Percentiles rank a stretch among this genome's conserved stretches.
Evolutionary conservation across 2,888 invertebrate genomes (phyloP).

Genomic region (Lymantria dispar): DNA sequence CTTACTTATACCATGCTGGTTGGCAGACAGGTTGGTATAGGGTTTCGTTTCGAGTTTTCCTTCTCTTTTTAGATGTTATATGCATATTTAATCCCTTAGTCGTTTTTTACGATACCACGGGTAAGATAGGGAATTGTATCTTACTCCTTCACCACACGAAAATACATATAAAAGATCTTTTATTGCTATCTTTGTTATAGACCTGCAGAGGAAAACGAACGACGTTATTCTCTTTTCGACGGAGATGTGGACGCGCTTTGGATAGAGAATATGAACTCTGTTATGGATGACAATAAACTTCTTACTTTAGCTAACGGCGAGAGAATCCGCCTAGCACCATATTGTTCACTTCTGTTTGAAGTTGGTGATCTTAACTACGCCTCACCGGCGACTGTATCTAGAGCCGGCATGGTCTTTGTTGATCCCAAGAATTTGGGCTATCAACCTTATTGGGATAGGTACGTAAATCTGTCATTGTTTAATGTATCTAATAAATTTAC

Average conservation of each 20-base stretch:
- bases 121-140: no score
- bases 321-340: slow-evolving; percentile 90
- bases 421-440: slow-evolving; percentile 95
- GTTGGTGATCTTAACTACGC: slow-evolving; percentile 94
- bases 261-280: slow-evolving; percentile 99
- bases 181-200: slow-evolving; percentile 52
- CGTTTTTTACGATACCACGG: no score
- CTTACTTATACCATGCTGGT: no score
- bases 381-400: slow-evolving; percentile 95
- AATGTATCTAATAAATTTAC: not conserved
- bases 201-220: slow-evolving; percentile 87
- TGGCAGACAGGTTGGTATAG: no score
- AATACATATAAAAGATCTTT: no score
- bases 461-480: not conserved
- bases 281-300: slow-evolving; percentile 97
- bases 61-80: no score
- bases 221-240: slow-evolving; percentile 93
- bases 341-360: slow-evolving; percentile 93
- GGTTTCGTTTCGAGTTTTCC: no score
- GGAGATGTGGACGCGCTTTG: slow-evolving; percentile 97
- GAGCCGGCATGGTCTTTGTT: slow-evolving; percentile 97
- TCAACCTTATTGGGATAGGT: slow-evolving; percentile 91
- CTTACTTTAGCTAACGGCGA: slow-evolving; percentile 96
- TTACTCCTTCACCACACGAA: no score
- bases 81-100: no score